Evolutionary conservation across 1,140 invertebrate genomes (phyloP).

Genomic region (Drosophila bocqueti): DNA sequence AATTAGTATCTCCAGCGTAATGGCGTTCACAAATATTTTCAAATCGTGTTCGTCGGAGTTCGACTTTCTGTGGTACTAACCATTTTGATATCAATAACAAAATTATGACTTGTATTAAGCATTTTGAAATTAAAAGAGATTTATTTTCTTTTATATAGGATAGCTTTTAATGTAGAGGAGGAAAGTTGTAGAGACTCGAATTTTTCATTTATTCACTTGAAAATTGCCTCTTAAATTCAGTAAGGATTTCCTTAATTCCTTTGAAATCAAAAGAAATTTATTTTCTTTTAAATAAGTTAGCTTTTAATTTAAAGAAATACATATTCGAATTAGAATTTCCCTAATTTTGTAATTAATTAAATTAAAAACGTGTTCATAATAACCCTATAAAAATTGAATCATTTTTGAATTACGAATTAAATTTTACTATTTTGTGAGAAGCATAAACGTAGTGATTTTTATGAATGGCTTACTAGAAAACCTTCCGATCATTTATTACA

Average conservation of each 20-base stretch:
- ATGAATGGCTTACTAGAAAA: background rate
- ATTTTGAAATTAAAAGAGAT: background rate
- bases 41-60: constrained; percentile 12
- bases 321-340: too few relatives aligned
- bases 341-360: background rate
- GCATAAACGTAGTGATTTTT: background rate
- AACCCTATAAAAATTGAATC: background rate
- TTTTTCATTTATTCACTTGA: background rate
- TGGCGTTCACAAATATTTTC: constrained; percentile 40
- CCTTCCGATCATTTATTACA: background rate
- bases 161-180: background rate
- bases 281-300: too few relatives aligned
- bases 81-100: constrained; percentile 1
- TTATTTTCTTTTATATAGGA: background rate
- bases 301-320: too few relatives aligned
- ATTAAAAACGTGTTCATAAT: background rate
- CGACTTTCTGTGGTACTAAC: constrained; percentile 11
- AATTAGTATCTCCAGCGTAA: constrained; percentile 39
- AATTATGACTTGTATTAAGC: background rate
- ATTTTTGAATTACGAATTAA: background rate
- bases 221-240: background rate
- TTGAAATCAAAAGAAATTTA: too few relatives aligned
- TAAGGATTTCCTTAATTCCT: background rate
- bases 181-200: background rate
- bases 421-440: background rate